Percentiles rank a stretch among this genome's conserved stretches.
These are phyloP conservation scores for Pseudorectes ferrugineus DNA, from an alignment of 2,113 vertebrate species.

Conservation along the genomic window DNA sequence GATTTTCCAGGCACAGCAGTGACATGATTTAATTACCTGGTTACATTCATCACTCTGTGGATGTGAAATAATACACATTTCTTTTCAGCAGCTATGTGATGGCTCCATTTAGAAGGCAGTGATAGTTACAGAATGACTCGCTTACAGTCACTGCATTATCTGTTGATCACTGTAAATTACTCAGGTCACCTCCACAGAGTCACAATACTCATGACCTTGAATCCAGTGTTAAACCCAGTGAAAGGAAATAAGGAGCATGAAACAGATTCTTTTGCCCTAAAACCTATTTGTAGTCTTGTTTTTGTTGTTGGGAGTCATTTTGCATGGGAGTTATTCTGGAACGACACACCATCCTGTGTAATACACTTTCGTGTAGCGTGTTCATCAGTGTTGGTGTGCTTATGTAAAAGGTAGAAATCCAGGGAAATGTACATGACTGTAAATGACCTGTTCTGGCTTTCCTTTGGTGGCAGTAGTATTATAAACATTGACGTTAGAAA, in stretches of 20 bases:
- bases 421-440: background rate
- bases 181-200: background rate
- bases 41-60: background rate
- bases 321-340: background rate
- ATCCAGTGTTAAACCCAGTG: background rate
- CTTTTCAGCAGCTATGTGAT: background rate
- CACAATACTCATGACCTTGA: constrained; percentile 22
- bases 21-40: background rate
- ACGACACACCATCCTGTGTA: background rate
- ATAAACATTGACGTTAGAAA: background rate
- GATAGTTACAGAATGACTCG: background rate
- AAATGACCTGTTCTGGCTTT: background rate
- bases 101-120: background rate
- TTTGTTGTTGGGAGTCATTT: background rate
- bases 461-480: background rate
- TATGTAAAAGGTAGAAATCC: background rate
- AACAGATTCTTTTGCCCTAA: constrained; percentile 5
- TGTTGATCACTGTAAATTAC: constrained; percentile 9
- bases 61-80: background rate
- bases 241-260: constrained; percentile 36
- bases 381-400: background rate
- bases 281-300: background rate
- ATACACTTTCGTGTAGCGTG: background rate
- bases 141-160: background rate
- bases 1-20: background rate